Conservation (phyloP, 2,113 vertebrate genomes). For the Prunella fulvescens region DNA sequence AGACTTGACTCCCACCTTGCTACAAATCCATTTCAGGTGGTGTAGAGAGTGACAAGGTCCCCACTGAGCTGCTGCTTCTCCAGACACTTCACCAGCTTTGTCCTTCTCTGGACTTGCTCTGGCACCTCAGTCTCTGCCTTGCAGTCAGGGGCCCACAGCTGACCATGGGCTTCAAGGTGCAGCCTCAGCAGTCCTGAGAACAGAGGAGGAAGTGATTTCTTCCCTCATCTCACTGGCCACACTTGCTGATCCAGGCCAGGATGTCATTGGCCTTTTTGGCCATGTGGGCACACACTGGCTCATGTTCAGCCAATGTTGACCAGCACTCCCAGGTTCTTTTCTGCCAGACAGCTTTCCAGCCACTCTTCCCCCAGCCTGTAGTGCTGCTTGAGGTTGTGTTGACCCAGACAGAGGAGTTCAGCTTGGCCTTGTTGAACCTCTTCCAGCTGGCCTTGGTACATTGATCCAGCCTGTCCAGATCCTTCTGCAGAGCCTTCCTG, state of each 20-base stretch:
- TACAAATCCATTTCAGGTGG: background rate
- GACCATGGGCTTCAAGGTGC: background rate
- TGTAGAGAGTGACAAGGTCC: background rate
- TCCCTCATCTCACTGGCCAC: background rate
- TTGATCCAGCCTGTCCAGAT: background rate
- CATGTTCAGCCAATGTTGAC: background rate
- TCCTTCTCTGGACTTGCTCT: background rate
- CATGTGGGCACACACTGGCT: background rate
- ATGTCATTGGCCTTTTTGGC: accelerated
- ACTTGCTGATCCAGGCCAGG: background rate
- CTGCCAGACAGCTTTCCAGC: background rate
- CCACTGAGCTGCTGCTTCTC: background rate
- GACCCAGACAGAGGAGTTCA: background rate
- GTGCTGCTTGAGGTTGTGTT: background rate
- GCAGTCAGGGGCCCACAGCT: background rate
- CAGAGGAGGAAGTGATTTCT: background rate
- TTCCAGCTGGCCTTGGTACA: background rate
- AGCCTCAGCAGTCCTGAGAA: background rate
- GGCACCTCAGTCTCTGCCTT: background rate
- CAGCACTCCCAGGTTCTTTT: background rate
- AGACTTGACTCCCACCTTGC: accelerated
- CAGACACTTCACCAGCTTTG: background rate
- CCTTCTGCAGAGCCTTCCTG: background rate
- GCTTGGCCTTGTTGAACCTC: background rate
- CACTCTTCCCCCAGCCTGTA: background rate